Base-by-base conservation (phyloP, 2,888 invertebrate genomes). In the Steromphala cineraria region DNA sequence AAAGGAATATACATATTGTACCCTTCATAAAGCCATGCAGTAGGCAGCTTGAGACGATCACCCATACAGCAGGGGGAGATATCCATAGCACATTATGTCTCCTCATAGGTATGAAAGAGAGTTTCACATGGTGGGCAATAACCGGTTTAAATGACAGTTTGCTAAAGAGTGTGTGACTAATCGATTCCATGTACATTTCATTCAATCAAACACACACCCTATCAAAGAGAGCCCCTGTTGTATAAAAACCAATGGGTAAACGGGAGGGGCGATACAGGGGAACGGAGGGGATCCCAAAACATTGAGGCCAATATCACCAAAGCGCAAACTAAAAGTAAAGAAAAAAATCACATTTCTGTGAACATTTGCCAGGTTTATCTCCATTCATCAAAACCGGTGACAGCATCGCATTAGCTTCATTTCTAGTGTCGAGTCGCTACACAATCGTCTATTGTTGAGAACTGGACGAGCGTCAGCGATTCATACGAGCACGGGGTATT, bases 311-410 rank as follows among this genome's bases (percentile, higher is more conserved):
- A 17, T 62, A 24, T 62, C 62, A 62, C 62, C 28, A 36, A 71
- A 28, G 36, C 36, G 71, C 21, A 19, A 75, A 75, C 46, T n/a
- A 76, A 76, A 76, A 76, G 31, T 21, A 55, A 21, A 53, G 31
- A 76, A 76, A 75, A 76, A 76, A 55, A 53, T 40, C 53, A 53
- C 76, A 76, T 76, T 76, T 76, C 55, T 24, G 28, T 76, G 76
- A 76, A 53, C 53, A 76, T 76, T 53, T 55, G 76, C 76, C 53
- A 55, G 76, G 53, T 31, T 36, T 76, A 76, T 76, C 76, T 36
- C 76, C 76, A 76, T 76, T 76, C 76, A 76, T 76, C 76, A 76
- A 76, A 76, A 28, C 76, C 31, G 36, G 31, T 76, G 76, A 76
- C 76, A 76, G 76, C 31, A 53, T 17, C 28, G 53, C 76, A 76